Conservation (phyloP, 2,888 invertebrate genomes). For the Ommatoiulus sabulosus region DNA sequence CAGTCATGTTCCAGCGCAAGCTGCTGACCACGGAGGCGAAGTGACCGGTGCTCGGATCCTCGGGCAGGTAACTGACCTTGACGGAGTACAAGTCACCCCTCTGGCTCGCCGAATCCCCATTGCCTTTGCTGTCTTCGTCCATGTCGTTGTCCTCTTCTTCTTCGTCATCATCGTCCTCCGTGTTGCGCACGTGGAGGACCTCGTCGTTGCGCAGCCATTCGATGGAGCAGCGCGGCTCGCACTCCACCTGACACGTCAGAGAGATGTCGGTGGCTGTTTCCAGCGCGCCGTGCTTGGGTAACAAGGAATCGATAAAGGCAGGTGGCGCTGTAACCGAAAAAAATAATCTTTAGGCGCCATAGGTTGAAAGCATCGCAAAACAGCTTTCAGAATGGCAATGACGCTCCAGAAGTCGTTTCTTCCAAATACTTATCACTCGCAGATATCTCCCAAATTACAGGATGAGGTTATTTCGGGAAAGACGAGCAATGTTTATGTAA, state of each 20-base stretch:
- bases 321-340: constrained; percentile 77
- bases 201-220: constrained; percentile 82
- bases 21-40: constrained; percentile 57
- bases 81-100: constrained; percentile 28
- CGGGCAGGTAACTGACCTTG: constrained; percentile 55
- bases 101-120: neutral
- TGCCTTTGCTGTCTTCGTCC: neutral
- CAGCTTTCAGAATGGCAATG: too few relatives aligned
- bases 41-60: neutral
- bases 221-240: constrained; percentile 85
- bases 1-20: constrained; percentile 61
- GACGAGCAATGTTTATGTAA: too few relatives aligned
- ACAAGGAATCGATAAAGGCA: constrained; percentile 84
- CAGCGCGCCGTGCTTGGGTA: constrained; percentile 80
- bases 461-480: too few relatives aligned
- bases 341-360: neutral
- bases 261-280: constrained; percentile 75
- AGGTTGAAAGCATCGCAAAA: too few relatives aligned
- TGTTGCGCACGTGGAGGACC: constrained; percentile 74
- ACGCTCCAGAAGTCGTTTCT: too few relatives aligned
- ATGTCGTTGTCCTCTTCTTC: constrained; percentile 73
- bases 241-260: constrained; percentile 90
- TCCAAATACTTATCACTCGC: too few relatives aligned
- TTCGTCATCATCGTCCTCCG: constrained; percentile 77
- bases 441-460: too few relatives aligned